Evolutionary conservation across 1,140 invertebrate genomes (phyloP).

Genomic region (Samia ricini): DNA sequence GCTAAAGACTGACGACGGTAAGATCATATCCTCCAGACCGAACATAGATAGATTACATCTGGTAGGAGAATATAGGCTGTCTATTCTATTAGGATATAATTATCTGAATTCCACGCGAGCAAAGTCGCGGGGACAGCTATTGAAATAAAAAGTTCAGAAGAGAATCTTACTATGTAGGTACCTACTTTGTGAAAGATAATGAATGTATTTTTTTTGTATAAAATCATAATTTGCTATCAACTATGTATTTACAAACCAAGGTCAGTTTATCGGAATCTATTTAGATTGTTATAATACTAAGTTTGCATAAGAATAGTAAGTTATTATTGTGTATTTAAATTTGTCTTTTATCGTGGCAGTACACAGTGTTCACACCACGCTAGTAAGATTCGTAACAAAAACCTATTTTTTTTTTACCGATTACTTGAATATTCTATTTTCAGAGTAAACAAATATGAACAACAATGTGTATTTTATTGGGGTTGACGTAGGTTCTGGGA

Average conservation of each 20-base stretch:
- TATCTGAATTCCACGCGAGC: too few relatives aligned
- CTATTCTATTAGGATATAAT: too few relatives aligned
- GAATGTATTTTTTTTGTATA: too few relatives aligned
- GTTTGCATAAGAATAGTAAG: not conserved
- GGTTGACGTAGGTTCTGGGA: constrained; percentile 96
- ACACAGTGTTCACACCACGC: too few relatives aligned
- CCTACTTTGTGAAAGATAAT: too few relatives aligned
- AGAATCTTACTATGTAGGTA: too few relatives aligned
- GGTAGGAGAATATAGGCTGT: too few relatives aligned
- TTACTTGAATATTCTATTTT: not conserved
- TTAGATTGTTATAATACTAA: not conserved
- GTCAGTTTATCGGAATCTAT: not conserved
- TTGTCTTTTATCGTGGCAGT: not conserved
- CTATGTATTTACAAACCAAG: not conserved
- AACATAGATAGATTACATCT: too few relatives aligned
- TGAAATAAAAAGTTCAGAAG: too few relatives aligned
- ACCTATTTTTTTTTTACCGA: not conserved
- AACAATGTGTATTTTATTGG: constrained; percentile 85
- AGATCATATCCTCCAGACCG: too few relatives aligned
- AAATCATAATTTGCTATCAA: constrained; percentile 11
- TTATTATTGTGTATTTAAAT: not conserved
- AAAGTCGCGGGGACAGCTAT: too few relatives aligned
- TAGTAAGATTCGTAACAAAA: not conserved
- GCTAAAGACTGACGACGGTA: too few relatives aligned
- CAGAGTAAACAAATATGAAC: constrained; percentile 28